Conservation (phyloP, 2,888 invertebrate species). For the Fissipunctia ypsillon region DNA sequence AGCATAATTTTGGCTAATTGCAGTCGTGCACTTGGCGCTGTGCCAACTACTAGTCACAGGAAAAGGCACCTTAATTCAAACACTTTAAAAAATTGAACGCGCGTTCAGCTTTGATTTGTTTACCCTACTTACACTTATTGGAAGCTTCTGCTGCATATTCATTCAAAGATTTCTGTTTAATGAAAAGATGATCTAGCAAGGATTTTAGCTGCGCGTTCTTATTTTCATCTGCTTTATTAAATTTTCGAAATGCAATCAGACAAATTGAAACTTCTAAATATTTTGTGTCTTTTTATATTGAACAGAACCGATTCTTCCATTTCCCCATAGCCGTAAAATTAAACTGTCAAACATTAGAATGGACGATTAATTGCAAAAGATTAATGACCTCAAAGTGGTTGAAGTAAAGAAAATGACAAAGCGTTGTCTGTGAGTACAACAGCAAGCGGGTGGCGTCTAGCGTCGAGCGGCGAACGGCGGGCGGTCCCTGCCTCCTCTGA, state of each 20-base stretch:
- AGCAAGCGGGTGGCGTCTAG: constrained; percentile 58
- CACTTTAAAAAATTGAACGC: constrained; percentile 70
- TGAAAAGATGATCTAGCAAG: constrained; percentile 38
- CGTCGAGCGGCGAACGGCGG: constrained; percentile 56
- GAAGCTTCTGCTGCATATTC: constrained; percentile 30
- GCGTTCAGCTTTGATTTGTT: constrained; percentile 70
- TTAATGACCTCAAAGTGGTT: constrained; percentile 60
- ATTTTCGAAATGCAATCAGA: constrained; percentile 20
- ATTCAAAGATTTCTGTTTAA: constrained; percentile 39
- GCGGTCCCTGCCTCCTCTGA: constrained; percentile 67
- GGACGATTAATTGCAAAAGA: constrained; percentile 42
- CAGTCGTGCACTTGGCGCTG: constrained; percentile 82
- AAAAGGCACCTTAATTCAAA: constrained; percentile 81
- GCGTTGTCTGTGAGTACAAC: constrained; percentile 66
- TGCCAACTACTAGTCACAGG: constrained; percentile 80
- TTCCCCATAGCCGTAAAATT: background rate
- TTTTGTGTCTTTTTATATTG: background rate
- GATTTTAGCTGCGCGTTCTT: constrained; percentile 5
- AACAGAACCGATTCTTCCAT: background rate
- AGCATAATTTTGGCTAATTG: constrained; percentile 89
- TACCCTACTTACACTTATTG: constrained; percentile 59
- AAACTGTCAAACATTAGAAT: constrained; percentile 30
- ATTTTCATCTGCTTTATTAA: constrained; percentile 10
- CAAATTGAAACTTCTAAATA: constrained; percentile 17
- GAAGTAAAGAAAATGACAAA: constrained; percentile 70